A percentile compares a stretch with the other conserved stretches of the same genome.
Evolutionary conservation across 1,140 invertebrate genomes (phyloP).

Genomic region (Pseudachorutes palmiensis): DNA sequence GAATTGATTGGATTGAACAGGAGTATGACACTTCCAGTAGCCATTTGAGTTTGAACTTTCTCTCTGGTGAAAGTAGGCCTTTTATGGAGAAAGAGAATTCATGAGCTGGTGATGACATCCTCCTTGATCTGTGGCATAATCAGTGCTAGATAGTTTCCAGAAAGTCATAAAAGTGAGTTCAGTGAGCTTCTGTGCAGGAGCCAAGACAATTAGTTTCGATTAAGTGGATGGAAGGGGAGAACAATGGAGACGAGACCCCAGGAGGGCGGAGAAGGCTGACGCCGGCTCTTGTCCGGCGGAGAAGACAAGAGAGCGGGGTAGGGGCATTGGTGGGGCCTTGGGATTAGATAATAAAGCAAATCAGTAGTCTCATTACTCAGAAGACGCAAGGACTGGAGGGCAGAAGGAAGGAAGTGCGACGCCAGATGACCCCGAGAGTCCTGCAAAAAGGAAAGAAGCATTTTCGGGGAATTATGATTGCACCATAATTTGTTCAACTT

Average conservation of each 20-base stretch:
- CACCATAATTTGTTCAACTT: too few relatives aligned
- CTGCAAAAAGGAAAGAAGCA: too few relatives aligned
- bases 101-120: too few relatives aligned
- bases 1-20: too few relatives aligned
- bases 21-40: too few relatives aligned
- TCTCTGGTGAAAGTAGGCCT: too few relatives aligned
- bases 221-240: neutral
- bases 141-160: neutral
- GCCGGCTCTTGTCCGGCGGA: neutral
- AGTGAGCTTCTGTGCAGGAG: neutral
- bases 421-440: too few relatives aligned
- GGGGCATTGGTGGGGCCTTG: neutral
- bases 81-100: too few relatives aligned
- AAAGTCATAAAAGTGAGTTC: neutral
- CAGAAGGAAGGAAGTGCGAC: too few relatives aligned
- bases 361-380: neutral
- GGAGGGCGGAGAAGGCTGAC: slow-evolving; percentile 4
- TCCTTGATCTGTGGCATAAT: neutral
- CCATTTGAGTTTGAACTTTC: too few relatives aligned
- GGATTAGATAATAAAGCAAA: neutral
- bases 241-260: slow-evolving; percentile 5
- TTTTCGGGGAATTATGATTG: too few relatives aligned
- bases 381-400: too few relatives aligned
- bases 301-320: neutral
- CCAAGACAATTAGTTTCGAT: slow-evolving; percentile 1